Percentiles rank a stretch among this genome's conserved stretches.
These are phyloP conservation scores for Lutraria rhynchaena DNA, from an alignment of 1,140 invertebrate species.

Conservation along the genomic window DNA sequence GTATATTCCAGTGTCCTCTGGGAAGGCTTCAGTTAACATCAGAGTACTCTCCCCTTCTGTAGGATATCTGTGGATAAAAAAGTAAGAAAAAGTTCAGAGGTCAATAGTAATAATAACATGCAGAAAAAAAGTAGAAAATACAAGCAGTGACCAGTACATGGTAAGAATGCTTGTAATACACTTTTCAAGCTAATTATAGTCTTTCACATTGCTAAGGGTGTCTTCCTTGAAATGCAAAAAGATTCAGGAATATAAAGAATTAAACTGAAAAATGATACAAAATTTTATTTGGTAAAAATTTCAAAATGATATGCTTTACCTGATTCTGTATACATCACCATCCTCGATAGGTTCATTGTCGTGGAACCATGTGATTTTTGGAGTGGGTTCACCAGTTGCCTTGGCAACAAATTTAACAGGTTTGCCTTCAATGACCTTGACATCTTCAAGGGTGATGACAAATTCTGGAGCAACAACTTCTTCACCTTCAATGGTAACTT, in stretches of 20 bases:
- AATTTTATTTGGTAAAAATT: too few species aligned
- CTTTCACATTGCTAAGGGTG: too few species aligned
- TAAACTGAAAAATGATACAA: too few species aligned
- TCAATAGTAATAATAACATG: too few species aligned
- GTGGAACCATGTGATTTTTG: slow-evolving; percentile 79
- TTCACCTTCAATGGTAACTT: slow-evolving; percentile 43
- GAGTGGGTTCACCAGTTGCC: slow-evolving; percentile 86
- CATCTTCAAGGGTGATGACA: slow-evolving; percentile 68
- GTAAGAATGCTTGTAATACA: too few species aligned
- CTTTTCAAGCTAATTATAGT: too few species aligned
- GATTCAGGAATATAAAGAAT: too few species aligned
- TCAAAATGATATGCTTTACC: slow-evolving; percentile 43
- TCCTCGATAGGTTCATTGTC: slow-evolving; percentile 86
- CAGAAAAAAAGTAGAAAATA: too few species aligned
- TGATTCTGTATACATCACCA: slow-evolving; percentile 73
- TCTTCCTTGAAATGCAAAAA: too few species aligned
- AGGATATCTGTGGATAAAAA: slow-evolving; percentile 91
- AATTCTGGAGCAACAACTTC: slow-evolving; percentile 71
- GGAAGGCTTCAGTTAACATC: slow-evolving; percentile 95
- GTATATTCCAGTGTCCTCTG: slow-evolving; percentile 95
- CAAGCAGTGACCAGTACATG: too few species aligned
- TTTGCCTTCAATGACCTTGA: slow-evolving; percentile 88
- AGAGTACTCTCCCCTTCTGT: slow-evolving; percentile 88
- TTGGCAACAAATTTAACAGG: slow-evolving; percentile 96
- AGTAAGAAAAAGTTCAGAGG: too few species aligned